These are phyloP conservation scores for Drosophila nigrodunni DNA, from an alignment of 1,140 invertebrate genomes.

Conservation along the genomic window DNA sequence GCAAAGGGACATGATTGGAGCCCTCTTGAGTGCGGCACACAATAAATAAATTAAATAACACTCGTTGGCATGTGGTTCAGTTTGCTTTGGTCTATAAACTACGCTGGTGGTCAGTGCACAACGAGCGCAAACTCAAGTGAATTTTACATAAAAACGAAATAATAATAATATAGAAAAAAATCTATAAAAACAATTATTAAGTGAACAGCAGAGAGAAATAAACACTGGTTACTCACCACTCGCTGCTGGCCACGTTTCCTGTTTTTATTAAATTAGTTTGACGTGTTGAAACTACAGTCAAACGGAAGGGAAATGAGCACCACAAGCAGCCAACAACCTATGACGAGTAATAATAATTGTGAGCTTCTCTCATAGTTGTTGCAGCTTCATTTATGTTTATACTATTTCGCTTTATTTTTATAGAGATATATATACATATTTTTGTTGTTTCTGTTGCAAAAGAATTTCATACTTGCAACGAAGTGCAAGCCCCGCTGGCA, in stretches of 20 bases:
- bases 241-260: slow-evolving; percentile 5
- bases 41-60: slow-evolving; percentile 74
- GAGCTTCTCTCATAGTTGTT: slow-evolving; percentile 35
- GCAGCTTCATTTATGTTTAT: slow-evolving; percentile 41
- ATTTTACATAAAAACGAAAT: background rate
- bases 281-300: slow-evolving; percentile 39
- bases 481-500: background rate
- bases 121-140: slow-evolving; percentile 30
- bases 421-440: too few species aligned
- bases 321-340: slow-evolving; percentile 54
- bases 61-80: slow-evolving; percentile 45
- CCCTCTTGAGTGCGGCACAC: slow-evolving; percentile 34
- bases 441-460: background rate
- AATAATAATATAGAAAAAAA: slow-evolving; percentile 26
- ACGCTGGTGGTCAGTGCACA: slow-evolving; percentile 40
- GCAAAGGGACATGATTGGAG: background rate
- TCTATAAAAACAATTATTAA: slow-evolving; percentile 12
- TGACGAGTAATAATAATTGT: slow-evolving; percentile 62
- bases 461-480: slow-evolving; percentile 14
- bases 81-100: slow-evolving; percentile 56
- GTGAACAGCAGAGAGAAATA: background rate
- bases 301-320: slow-evolving; percentile 35
- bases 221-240: background rate
- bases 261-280: slow-evolving; percentile 73
- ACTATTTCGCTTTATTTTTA: slow-evolving; percentile 26